phyloP scores from a whole-genome alignment of 2,113 vertebrate genomes.

The Chrysochloris asiatica region DNA sequence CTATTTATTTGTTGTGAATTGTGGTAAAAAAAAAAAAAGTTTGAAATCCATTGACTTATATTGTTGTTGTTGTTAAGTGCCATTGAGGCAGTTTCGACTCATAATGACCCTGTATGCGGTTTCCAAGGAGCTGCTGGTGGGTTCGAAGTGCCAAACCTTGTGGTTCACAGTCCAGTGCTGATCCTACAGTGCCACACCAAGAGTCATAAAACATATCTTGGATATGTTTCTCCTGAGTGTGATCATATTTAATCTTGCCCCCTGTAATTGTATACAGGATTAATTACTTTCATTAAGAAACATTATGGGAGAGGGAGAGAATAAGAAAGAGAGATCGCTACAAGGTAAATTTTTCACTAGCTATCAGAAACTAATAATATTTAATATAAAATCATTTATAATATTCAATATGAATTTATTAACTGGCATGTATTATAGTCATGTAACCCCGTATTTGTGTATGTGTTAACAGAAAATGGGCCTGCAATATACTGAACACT shows the following conservation, averaged over 20 bases:
- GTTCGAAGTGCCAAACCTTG: no score
- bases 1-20: background rate
- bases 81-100: no score
- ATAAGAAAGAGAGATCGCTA: background rate
- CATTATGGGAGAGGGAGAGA: background rate
- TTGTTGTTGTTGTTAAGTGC: background rate
- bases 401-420: conserved; percentile 15
- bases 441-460: background rate
- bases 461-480: background rate
- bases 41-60: background rate
- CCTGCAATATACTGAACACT: conserved; percentile 15
- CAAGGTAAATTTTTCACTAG: background rate
- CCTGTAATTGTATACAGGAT: background rate
- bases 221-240: background rate
- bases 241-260: background rate
- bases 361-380: background rate
- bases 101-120: no score
- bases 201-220: no score
- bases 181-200: no score
- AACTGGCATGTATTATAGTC: background rate
- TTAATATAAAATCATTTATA: background rate
- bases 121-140: no score
- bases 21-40: background rate
- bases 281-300: conserved; percentile 8
- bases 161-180: no score